These are phyloP conservation scores for Picathartes gymnocephalus DNA, from an alignment of 2,113 vertebrate genomes.

Conservation along the genomic window DNA sequence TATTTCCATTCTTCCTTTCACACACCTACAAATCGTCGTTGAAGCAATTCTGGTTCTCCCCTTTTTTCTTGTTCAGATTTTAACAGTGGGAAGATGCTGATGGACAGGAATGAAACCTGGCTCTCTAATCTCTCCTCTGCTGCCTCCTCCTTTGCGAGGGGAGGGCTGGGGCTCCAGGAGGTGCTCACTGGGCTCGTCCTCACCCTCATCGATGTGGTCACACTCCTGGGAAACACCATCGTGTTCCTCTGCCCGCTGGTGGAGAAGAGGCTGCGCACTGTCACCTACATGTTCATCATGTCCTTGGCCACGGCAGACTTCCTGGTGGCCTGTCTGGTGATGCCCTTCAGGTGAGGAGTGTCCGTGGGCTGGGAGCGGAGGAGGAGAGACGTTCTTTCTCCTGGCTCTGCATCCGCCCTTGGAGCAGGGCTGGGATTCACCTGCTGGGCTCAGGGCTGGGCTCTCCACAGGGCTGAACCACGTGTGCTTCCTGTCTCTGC, in stretches of 20 bases:
- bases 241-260: slow-evolving; percentile 69
- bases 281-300: slow-evolving; percentile 77
- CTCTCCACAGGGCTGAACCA: neutral
- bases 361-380: neutral
- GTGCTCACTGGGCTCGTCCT: slow-evolving; percentile 52
- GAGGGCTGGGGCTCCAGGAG: slow-evolving; percentile 26
- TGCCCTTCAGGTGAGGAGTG: slow-evolving; percentile 72
- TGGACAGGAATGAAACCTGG: slow-evolving; percentile 33
- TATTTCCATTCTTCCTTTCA: neutral
- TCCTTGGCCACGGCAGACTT: slow-evolving; percentile 70
- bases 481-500: too few species aligned
- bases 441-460: neutral
- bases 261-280: slow-evolving; percentile 65
- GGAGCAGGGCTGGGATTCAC: neutral
- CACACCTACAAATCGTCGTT: neutral
- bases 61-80: neutral
- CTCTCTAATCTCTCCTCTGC: slow-evolving; percentile 49
- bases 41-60: neutral
- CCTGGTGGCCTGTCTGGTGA: slow-evolving; percentile 71
- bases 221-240: slow-evolving; percentile 59
- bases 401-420: rapidly evolving
- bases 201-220: slow-evolving; percentile 67
- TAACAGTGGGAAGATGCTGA: slow-evolving; percentile 28
- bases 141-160: slow-evolving; percentile 8
- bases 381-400: rapidly evolving